Evolutionary conservation across 1,140 invertebrate genomes (phyloP), one percentile per base, ranked within the genome.

Genomic region (Ruditapes philippinarum): DNA sequence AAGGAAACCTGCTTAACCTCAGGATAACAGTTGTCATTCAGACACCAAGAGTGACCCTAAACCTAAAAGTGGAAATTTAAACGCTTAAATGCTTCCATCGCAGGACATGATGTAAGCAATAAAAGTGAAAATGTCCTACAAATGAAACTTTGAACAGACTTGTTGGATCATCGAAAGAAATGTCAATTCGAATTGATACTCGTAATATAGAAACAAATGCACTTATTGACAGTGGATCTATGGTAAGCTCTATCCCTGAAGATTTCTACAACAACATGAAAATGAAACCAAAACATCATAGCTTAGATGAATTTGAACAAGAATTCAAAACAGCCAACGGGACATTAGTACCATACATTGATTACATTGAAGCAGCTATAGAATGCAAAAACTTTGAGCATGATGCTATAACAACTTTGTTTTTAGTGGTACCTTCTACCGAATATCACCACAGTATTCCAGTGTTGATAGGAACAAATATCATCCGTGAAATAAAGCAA

Each of bases 171-270:
- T n/a, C n/a, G n/a, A n/a, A n/a, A n/a, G n/a, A n/a, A n/a, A 65
- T n/a, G n/a, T 7, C 60, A n/a, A 65, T 65, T 12, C 60, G n/a
- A 33, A 65, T 65, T 65, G 60, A 65, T n/a, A n/a, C n/a, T n/a
- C n/a, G n/a, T 12, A 11, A n/a, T 7, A 9, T 65, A 65, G 11
- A 9, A 33, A 12, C 60, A 65, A 65, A 5, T 7, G 60, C 60
- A 9, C 60, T 65, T n/a, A 65, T 65, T n/a, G 60, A 65, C 31
- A 65, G 60, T n/a, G 60, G 60, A n/a, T 65, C 60, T 11, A 65
- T 65, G 60, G 60, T 65, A 25, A 65, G 60, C 31, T 65, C 60
- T 12, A 25, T 65, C 9, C 7, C 60, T 11, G 31, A 25, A n/a
- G n/a, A 9, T 12, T 65, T 65, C n/a, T 65, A 65, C 31, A 65